phyloP scores from a whole-genome alignment of 1,140 invertebrate species.

The Ooceraea biroi region DNA sequence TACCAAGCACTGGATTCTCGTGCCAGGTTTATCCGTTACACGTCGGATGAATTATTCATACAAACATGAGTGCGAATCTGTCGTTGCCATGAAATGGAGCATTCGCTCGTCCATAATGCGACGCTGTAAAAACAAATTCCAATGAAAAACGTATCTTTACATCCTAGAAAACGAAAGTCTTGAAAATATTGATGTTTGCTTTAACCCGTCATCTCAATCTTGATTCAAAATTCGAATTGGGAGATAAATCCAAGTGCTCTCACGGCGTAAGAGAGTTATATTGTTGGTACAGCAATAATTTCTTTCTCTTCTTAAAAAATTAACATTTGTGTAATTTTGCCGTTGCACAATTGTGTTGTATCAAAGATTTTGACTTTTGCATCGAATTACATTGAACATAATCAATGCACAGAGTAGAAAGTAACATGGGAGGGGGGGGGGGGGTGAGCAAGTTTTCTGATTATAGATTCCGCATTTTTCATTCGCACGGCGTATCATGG shows the following conservation, averaged over 20 bases:
- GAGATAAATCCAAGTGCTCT: neutral
- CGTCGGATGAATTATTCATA: neutral
- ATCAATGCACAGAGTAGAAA: neutral
- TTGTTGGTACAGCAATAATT: neutral
- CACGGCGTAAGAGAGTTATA: neutral
- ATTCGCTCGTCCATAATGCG: neutral
- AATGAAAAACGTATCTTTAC: neutral
- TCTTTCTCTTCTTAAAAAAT: neutral
- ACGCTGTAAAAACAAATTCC: neutral
- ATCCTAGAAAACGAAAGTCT: neutral
- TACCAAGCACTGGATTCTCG: neutral
- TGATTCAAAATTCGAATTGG: neutral
- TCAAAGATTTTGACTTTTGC: neutral
- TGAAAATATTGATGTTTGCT: neutral
- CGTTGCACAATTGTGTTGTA: neutral
- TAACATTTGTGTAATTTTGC: neutral
- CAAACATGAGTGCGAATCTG: neutral
- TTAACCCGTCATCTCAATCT: neutral
- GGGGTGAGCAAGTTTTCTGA: neutral
- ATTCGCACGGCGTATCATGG: slow-evolving; percentile 31
- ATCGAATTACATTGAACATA: neutral
- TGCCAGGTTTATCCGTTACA: neutral
- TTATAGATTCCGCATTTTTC: slow-evolving; percentile 25
- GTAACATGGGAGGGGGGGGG: no score
- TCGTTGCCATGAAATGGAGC: neutral